A percentile compares a stretch with the other conserved stretches of the same genome.
phyloP scores from a whole-genome alignment of 2,113 vertebrate species.

The Tinamus guttatus region DNA sequence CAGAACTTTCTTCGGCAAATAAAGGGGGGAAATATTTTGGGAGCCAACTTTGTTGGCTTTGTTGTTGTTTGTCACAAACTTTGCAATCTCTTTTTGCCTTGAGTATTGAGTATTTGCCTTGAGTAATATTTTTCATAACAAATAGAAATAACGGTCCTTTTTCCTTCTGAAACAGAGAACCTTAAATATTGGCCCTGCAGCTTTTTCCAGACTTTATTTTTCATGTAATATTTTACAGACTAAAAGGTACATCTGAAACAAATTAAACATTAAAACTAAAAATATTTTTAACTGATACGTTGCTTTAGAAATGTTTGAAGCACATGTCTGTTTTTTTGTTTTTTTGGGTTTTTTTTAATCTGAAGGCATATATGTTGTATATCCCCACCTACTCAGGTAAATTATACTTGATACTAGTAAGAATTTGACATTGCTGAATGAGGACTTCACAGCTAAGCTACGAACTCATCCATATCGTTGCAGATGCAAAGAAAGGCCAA shows the following conservation, averaged over 20 bases:
- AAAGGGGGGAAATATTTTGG: background rate
- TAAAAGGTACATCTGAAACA: constrained; percentile 56
- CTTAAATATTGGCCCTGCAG: constrained; percentile 23
- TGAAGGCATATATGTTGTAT: background rate
- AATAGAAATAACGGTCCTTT: background rate
- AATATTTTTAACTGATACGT: constrained; percentile 14
- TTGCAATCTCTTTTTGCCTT: background rate
- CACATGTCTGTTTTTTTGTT: constrained; percentile 23
- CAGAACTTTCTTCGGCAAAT: constrained; percentile 14
- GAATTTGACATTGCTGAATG: background rate
- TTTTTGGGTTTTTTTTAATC: constrained; percentile 28
- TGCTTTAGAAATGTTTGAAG: constrained; percentile 64
- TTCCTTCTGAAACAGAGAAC: constrained; percentile 27
- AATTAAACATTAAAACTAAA: constrained; percentile 65
- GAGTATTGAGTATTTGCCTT: no score
- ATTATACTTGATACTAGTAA: background rate
- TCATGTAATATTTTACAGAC: background rate
- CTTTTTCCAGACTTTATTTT: constrained; percentile 39
- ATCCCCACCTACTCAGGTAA: background rate
- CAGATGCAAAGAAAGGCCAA: background rate
- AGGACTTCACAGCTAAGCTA: background rate
- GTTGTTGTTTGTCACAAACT: constrained; percentile 2
- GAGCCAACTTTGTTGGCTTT: background rate
- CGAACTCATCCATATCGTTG: background rate
- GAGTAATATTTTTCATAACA: constrained; percentile 16